Evolutionary conservation across 2,888 invertebrate species (phyloP).

Genomic region (Dolomedes plantarius): DNA sequence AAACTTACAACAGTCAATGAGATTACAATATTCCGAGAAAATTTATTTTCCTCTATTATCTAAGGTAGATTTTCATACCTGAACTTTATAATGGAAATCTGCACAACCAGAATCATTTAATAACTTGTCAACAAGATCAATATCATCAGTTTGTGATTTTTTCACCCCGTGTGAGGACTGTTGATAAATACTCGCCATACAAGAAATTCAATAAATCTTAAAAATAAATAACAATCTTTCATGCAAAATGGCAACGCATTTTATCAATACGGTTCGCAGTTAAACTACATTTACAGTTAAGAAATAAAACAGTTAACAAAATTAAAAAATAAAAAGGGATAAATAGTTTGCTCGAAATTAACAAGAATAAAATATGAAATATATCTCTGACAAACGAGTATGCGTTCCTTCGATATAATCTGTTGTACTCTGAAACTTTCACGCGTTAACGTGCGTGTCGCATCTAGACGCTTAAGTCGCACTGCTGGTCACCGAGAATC

Average conservation of each 20-base stretch:
- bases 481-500: no score
- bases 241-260: neutral
- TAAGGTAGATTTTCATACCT: slow-evolving; percentile 80
- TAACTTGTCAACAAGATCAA: slow-evolving; percentile 92
- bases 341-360: no score
- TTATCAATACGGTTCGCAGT: neutral
- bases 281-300: neutral
- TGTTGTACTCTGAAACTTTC: no score
- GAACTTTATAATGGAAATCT: slow-evolving; percentile 91
- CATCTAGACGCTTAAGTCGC: no score
- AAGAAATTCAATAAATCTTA: neutral
- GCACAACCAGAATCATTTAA: slow-evolving; percentile 93
- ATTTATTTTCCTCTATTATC: neutral
- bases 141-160: slow-evolving; percentile 79
- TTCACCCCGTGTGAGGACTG: neutral
- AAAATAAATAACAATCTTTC: neutral
- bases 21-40: neutral
- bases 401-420: no score
- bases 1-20: neutral
- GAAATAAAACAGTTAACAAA: no score
- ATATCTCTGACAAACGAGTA: no score
- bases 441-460: no score
- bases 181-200: slow-evolving; percentile 37
- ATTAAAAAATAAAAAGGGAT: no score
- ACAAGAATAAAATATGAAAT: no score